phyloP scores from a whole-genome alignment of 2,797 vertebrate species.

The Lemur catta region DNA sequence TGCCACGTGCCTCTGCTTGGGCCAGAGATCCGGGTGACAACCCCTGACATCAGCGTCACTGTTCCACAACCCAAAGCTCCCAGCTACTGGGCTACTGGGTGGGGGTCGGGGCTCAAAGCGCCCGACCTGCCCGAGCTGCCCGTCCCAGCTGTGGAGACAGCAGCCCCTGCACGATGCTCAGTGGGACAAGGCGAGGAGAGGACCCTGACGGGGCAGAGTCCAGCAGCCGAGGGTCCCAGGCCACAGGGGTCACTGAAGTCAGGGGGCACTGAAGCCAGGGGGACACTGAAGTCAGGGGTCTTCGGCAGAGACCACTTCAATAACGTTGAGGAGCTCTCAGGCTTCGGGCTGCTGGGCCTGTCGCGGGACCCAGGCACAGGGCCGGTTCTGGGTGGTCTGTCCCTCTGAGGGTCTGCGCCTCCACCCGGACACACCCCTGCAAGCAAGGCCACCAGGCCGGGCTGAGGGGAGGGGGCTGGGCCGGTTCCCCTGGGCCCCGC shows the following conservation, averaged over 20 bases:
- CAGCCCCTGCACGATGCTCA: too few species aligned
- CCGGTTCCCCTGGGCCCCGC: background rate
- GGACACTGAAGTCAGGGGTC: background rate
- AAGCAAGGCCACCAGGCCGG: background rate
- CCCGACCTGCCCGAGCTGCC: too few species aligned
- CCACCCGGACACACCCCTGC: background rate
- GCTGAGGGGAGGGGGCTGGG: background rate
- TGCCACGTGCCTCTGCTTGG: too few species aligned
- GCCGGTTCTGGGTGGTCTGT: background rate
- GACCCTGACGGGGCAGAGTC: background rate
- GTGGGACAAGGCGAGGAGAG: background rate
- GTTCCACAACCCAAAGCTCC: too few species aligned
- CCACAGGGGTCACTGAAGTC: too few species aligned
- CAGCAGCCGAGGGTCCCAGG: background rate
- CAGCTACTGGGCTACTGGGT: too few species aligned
- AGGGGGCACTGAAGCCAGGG: too few species aligned
- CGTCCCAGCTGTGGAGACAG: too few species aligned
- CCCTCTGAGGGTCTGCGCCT: background rate
- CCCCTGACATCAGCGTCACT: too few species aligned
- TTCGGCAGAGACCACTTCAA: background rate
- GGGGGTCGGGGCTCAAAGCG: too few species aligned
- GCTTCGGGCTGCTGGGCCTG: background rate
- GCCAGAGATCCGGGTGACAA: too few species aligned
- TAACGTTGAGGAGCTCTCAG: background rate
- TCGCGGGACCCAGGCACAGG: background rate